Evolutionary conservation across 2,797 vertebrate species (phyloP), one percentile per base, ranked within the genome.

Genomic region (Silurus aristotelis): DNA sequence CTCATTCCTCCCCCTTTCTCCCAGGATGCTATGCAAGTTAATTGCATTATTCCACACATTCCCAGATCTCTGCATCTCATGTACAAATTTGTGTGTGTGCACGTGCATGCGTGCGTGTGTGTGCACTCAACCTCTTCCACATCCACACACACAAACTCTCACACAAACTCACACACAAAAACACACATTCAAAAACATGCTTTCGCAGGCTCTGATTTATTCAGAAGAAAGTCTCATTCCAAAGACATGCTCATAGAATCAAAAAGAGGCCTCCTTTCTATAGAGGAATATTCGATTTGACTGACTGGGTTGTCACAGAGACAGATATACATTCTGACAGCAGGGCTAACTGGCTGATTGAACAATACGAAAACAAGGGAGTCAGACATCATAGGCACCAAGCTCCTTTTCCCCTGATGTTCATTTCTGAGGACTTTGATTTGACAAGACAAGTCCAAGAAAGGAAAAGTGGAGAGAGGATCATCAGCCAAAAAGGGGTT

Each of bases 41-140:
- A 95, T 95, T 94, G 92, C 92, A 90, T 94, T 94, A 93, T 92
- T 92, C 88, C 89, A 93, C 92, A 94, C 92, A 91, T 92, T 92
- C 92, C 88, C 83, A 20, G 71, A 89, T 85, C 87, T 86, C 87
- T 89, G 66, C 81, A 82, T 88, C 78, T 79, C 84, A 85, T 77
- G 87, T 84, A 87, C 63, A 77, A 82, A 68, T 64, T n/a, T 61
- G 67, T 84, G 64, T 70, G 63, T 31, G 83, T 71, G 38, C 1
- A 10, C 1, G 6, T 52, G 48, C 10, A 10, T 9, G 76, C 13
- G 61, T 71, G 75, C 58, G 68, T 48, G 58, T 63, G 3, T 6
- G 14, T 1, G 17, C 22, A 17, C 85, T 72, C 17, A 3, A 52
- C 48, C 48, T 52, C 6, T 10, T 52, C 48, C 38, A 63, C 71